Percentiles rank a stretch among this genome's conserved stretches.
phyloP scores from a whole-genome alignment of 2,113 vertebrate species.

The Nematolebias whitei region DNA sequence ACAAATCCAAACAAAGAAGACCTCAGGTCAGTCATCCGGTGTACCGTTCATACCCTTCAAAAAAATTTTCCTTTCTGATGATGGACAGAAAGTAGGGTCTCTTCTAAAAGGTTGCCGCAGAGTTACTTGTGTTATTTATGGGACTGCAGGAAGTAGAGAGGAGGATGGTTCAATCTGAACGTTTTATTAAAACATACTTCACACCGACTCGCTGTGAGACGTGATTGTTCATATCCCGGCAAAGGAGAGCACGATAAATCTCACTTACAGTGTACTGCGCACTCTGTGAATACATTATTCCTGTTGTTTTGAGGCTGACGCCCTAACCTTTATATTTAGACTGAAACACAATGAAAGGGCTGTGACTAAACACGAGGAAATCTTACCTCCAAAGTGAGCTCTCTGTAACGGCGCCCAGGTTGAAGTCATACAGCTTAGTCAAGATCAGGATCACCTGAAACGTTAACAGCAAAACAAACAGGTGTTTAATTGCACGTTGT shows the following conservation, averaged over 20 bases:
- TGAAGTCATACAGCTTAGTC: slow-evolving; percentile 96
- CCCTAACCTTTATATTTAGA: slow-evolving; percentile 26
- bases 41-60: slow-evolving; percentile 38
- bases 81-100: slow-evolving; percentile 42
- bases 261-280: slow-evolving; percentile 39
- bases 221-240: slow-evolving; percentile 65
- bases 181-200: slow-evolving; percentile 76
- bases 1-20: slow-evolving; percentile 27
- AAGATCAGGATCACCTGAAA: slow-evolving; percentile 94
- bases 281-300: slow-evolving; percentile 68
- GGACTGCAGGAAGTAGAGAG: slow-evolving; percentile 27
- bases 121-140: slow-evolving; percentile 49
- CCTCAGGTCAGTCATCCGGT: slow-evolving; percentile 22
- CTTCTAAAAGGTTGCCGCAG: slow-evolving; percentile 29
- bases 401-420: slow-evolving; percentile 92
- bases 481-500: slow-evolving; percentile 38
- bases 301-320: slow-evolving; percentile 49
- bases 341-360: slow-evolving; percentile 19
- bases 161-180: slow-evolving; percentile 42
- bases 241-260: slow-evolving; percentile 67
- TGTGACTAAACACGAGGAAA: slow-evolving; percentile 23
- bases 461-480: slow-evolving; percentile 38
- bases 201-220: slow-evolving; percentile 61
- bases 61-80: slow-evolving; percentile 20
- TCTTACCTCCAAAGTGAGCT: slow-evolving; percentile 96